Evolutionary conservation across 2,113 vertebrate genomes (phyloP), one percentile per base, ranked within the genome.

Genomic region (Cephalopholis sonnerati): DNA sequence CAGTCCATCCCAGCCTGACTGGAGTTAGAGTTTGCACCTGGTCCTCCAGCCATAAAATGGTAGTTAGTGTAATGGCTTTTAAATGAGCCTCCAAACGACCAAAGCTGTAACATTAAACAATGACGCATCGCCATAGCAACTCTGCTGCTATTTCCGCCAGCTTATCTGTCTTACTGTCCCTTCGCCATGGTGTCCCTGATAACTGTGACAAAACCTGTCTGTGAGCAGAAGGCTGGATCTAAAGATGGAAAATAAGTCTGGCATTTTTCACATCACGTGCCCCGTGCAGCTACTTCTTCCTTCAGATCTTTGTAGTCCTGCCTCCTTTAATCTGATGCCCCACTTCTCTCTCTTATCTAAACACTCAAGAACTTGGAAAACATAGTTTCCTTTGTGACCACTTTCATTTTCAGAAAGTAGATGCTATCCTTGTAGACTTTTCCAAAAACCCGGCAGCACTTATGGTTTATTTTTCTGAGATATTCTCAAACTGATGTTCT

Each of bases 21-120:
- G 44, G 53, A 71, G 83, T 81, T 65, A 24, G 66, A 77, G 82
- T 86, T 87, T 87, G 89, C 89, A 91, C 86, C 90, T 92, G 90
- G 88, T 69, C 76, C 18, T 32, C 29, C n/a, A 11, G 73, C 88
- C 79, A 70, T 93, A 77, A 93, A 92, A 83, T 5, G n/a, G 41
- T 63, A 74, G 75, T 92, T 87, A 87, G 66, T 36, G 65, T 65
- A 84, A 92, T 89, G 62, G 50, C 62, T 91, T 92, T 90, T 82
- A 87, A 93, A 89, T 74, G 67, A 89, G 73, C 69, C 78, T 70
- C 79, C 71, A 76, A 87, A 84, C 22, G 12, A 77, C 36, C 53
- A 0, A 67, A 57, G 74, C 82, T 77, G 59, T 80, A 80, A 84
- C 68, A 58, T 80, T 78, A 70, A 88, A 84, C 79, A 89, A 57